Evolutionary conservation across 2,797 vertebrate genomes (phyloP).

Genomic region (Acestrorhynchus altus): DNA sequence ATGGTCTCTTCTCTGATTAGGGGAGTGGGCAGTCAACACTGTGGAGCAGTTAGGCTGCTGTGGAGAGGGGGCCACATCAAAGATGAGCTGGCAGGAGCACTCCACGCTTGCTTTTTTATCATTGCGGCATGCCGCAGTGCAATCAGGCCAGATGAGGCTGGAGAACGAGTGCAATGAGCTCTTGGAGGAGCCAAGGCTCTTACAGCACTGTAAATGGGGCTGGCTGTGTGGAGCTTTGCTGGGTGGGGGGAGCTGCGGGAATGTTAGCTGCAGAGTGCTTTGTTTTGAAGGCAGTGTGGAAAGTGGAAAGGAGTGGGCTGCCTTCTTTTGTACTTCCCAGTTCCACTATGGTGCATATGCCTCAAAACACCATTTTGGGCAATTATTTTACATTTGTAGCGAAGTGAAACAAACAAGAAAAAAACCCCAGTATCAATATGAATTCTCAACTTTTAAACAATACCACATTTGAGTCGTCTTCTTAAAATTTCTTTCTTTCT

Average conservation of each 20-base stretch:
- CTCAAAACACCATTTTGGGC: neutral
- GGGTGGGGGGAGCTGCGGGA: neutral
- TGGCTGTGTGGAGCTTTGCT: neutral
- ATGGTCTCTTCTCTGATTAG: conserved; percentile 77
- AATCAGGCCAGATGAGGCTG: conserved; percentile 69
- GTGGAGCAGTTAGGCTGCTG: conserved; percentile 58
- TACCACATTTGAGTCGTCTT: too few species aligned
- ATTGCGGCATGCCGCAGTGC: conserved; percentile 66
- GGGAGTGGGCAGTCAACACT: conserved; percentile 45
- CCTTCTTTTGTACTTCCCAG: neutral
- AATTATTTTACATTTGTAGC: neutral
- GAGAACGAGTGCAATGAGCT: conserved; percentile 14
- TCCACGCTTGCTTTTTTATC: conserved; percentile 73
- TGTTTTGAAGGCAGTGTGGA: neutral
- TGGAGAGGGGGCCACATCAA: conserved; percentile 68
- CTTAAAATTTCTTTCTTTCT: too few species aligned
- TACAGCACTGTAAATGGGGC: conserved; percentile 24
- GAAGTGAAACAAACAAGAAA: neutral
- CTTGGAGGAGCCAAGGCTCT: conserved; percentile 27
- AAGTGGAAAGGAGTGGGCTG: neutral
- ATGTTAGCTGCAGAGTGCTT: neutral
- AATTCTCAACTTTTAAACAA: neutral
- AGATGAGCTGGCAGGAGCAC: conserved; percentile 73
- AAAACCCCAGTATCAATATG: too few species aligned
- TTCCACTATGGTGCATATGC: neutral